These are phyloP conservation scores for Eupeodes luniger DNA, from an alignment of 2,888 invertebrate species.

Conservation along the genomic window DNA sequence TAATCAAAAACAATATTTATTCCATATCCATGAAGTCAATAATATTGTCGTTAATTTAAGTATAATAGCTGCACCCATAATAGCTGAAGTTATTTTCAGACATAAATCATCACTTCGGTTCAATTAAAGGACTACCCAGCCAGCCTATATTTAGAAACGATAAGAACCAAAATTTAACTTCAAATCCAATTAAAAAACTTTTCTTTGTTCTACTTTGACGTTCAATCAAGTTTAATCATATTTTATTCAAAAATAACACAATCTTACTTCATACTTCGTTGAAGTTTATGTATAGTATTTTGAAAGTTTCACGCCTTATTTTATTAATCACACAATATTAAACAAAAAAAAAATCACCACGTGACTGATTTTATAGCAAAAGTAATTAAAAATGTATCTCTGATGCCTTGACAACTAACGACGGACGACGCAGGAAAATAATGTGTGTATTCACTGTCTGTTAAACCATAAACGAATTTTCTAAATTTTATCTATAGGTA, in stretches of 20 bases:
- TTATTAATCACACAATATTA: not conserved
- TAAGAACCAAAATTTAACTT: too few species aligned
- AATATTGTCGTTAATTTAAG: too few species aligned
- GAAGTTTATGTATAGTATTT: not conserved
- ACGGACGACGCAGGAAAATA: not conserved
- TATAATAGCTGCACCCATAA: too few species aligned
- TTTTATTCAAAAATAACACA: not conserved
- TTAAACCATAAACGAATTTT: not conserved
- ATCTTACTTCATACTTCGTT: too few species aligned
- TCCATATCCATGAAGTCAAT: too few species aligned
- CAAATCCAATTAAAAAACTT: too few species aligned
- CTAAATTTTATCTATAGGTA: not conserved
- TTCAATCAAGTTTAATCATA: conserved; percentile 32
- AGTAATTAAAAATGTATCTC: conserved; percentile 22
- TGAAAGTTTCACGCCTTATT: not conserved
- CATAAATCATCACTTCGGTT: too few species aligned
- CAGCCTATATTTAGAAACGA: too few species aligned
- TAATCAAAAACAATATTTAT: too few species aligned
- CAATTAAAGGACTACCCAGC: too few species aligned
- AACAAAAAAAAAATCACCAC: not conserved
- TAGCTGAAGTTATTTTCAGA: too few species aligned
- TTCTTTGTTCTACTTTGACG: conserved; percentile 1
- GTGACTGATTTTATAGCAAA: conserved; percentile 23
- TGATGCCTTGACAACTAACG: conserved; percentile 16
- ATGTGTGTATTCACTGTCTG: conserved; percentile 29